Percentiles rank a stretch among this genome's conserved stretches.
Evolutionary conservation across 2,113 vertebrate species (phyloP).

Genomic region (Herpailurus yagouaroundi): DNA sequence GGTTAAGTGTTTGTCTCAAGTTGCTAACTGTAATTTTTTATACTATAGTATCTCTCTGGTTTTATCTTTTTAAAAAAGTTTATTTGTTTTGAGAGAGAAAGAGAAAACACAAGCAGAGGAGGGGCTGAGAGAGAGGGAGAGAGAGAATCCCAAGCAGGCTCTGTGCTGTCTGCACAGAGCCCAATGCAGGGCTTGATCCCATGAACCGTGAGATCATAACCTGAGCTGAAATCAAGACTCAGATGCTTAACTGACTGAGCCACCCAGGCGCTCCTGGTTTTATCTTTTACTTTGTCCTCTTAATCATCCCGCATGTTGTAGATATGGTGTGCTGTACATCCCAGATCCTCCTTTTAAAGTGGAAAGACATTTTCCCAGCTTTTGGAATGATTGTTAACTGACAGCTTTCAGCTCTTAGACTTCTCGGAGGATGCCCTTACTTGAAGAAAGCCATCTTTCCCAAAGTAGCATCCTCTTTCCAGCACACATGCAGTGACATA

Average conservation of each 20-base stretch:
- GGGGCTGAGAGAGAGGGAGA: no score
- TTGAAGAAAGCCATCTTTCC: background rate
- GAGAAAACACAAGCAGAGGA: no score
- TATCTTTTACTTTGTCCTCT: background rate
- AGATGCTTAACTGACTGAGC: no score
- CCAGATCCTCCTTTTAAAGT: background rate
- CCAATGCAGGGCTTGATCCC: no score
- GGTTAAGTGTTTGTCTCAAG: background rate
- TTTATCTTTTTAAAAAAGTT: background rate
- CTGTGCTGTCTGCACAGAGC: no score
- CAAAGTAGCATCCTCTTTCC: background rate
- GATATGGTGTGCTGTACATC: background rate
- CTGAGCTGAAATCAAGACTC: no score
- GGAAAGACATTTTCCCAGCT: background rate
- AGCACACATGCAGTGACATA: no score
- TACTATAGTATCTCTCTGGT: background rate
- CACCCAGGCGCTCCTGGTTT: background rate
- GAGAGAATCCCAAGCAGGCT: no score
- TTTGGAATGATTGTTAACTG: background rate
- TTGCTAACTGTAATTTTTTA: background rate
- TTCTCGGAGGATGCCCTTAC: background rate
- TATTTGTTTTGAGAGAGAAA: no score
- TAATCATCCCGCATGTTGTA: background rate
- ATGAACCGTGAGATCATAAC: no score
- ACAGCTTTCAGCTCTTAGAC: background rate